Evolutionary conservation across 2,113 vertebrate species (phyloP).

Genomic region (Anhinga anhinga): DNA sequence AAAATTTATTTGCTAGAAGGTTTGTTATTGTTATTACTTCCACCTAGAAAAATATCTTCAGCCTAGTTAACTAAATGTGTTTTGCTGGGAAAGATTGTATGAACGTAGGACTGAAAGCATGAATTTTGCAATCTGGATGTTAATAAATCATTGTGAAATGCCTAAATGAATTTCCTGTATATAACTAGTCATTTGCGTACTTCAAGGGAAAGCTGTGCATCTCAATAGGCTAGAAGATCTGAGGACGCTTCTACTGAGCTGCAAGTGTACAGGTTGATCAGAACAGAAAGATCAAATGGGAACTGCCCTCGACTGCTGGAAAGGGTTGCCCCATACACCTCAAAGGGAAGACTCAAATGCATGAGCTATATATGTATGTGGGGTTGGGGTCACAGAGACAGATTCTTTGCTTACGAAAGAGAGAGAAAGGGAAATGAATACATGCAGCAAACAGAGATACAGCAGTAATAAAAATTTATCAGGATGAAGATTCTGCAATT

Average conservation of each 20-base stretch:
- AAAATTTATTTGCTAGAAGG: neutral
- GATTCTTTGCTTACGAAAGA: neutral
- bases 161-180: neutral
- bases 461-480: neutral
- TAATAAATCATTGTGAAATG: neutral
- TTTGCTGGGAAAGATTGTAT: neutral
- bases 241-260: neutral
- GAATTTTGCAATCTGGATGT: neutral
- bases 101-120: neutral
- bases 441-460: neutral
- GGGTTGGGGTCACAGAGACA: neutral
- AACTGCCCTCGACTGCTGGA: neutral
- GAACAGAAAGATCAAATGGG: neutral
- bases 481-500: neutral
- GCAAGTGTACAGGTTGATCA: neutral
- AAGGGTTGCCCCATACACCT: neutral
- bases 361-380: neutral
- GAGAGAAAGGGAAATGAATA: neutral
- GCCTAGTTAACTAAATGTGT: neutral
- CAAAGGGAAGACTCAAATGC: neutral
- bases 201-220: neutral
- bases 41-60: neutral
- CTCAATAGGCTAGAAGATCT: neutral
- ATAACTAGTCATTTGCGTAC: neutral
- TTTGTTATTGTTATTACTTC: neutral